Conservation (phyloP, 2,888 invertebrate species). For the Eumacrocentrus americanus region DNA sequence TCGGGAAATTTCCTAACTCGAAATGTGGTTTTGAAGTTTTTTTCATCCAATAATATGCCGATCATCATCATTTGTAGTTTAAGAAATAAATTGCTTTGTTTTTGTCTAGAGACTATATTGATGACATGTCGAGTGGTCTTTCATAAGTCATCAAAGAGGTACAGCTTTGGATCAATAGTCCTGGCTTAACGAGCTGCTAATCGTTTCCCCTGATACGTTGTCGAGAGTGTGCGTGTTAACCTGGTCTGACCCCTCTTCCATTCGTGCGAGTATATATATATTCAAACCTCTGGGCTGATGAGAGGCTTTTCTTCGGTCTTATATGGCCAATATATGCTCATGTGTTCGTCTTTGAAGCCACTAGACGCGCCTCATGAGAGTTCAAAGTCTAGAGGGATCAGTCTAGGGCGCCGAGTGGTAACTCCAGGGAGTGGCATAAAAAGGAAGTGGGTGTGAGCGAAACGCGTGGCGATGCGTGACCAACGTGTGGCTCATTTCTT, state of each 20-base stretch:
- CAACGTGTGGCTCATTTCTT: slow-evolving; percentile 37
- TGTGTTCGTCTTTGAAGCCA: background rate
- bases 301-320: background rate
- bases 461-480: slow-evolving; percentile 59
- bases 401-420: slow-evolving; percentile 15
- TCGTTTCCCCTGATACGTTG: slow-evolving; percentile 33
- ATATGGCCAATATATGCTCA: background rate
- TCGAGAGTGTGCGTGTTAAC: slow-evolving; percentile 33
- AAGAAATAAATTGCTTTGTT: too few relatives aligned
- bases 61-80: too few relatives aligned
- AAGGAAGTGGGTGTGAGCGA: slow-evolving; percentile 62
- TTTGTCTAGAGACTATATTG: too few relatives aligned
- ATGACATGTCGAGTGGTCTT: background rate
- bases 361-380: slow-evolving; percentile 25
- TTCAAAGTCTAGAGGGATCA: slow-evolving; percentile 29
- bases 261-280: background rate
- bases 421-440: slow-evolving; percentile 60
- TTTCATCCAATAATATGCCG: too few relatives aligned
- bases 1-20: too few relatives aligned
- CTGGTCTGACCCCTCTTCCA: slow-evolving; percentile 16
- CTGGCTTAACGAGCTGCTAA: slow-evolving; percentile 29
- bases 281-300: too few relatives aligned
- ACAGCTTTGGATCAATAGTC: slow-evolving; percentile 34
- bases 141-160: background rate
- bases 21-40: too few relatives aligned